A percentile compares a stretch with the other conserved stretches of the same genome.
Evolutionary conservation across 2,888 invertebrate species (phyloP).

Genomic region (Parnassius mnemosyne): DNA sequence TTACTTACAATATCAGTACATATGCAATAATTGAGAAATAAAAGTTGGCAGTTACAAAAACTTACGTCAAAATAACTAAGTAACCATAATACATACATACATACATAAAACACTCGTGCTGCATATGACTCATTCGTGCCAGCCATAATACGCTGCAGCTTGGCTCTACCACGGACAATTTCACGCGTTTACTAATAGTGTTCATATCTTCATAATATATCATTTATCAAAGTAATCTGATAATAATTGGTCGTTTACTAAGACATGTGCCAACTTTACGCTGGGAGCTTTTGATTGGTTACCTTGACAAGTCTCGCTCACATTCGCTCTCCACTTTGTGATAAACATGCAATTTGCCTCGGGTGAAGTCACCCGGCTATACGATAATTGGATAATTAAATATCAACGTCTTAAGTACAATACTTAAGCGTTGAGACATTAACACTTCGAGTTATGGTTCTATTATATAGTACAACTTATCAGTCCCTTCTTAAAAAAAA

Average conservation of each 20-base stretch:
- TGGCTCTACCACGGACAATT: too few relatives aligned
- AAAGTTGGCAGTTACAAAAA: too few relatives aligned
- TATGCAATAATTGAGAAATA: too few relatives aligned
- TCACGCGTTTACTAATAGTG: too few relatives aligned
- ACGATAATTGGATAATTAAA: slow-evolving; percentile 13
- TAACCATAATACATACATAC: too few relatives aligned
- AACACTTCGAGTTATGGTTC: slow-evolving; percentile 21
- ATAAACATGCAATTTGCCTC: slow-evolving; percentile 47
- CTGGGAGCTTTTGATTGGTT: slow-evolving; percentile 44
- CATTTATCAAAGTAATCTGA: slow-evolving; percentile 19
- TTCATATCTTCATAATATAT: too few relatives aligned
- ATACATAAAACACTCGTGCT: too few relatives aligned
- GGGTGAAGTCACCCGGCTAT: slow-evolving; percentile 21
- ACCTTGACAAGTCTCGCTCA: slow-evolving; percentile 41
- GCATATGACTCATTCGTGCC: too few relatives aligned
- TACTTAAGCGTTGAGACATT: slow-evolving; percentile 10
- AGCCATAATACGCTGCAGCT: too few relatives aligned
- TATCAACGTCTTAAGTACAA: slow-evolving; percentile 19
- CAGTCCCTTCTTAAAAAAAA: neutral
- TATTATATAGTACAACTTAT: slow-evolving; percentile 13
- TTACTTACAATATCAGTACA: too few relatives aligned
- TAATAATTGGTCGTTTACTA: slow-evolving; percentile 30
- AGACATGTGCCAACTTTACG: slow-evolving; percentile 34
- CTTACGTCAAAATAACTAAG: too few relatives aligned
- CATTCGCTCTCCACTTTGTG: slow-evolving; percentile 41